Evolutionary conservation across 64 coral and sea anemone genomes (phyloP).

Genomic region (Trachythela sp.): DNA sequence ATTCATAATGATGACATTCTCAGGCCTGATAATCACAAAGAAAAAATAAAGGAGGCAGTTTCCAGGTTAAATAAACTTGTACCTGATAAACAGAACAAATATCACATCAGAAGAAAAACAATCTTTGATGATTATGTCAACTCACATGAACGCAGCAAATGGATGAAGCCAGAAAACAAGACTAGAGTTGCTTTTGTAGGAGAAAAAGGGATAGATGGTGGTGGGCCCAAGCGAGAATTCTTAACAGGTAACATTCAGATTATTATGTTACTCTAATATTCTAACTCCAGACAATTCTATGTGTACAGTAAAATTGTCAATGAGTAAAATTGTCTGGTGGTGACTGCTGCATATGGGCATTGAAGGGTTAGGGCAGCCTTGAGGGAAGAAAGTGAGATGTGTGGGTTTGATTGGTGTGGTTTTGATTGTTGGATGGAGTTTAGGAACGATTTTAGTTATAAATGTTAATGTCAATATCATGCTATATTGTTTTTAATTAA

Average conservation of each 20-base stretch:
- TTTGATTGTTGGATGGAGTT: too few relatives aligned
- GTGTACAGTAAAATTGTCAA: not conserved
- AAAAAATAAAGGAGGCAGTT: not conserved
- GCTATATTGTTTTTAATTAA: too few relatives aligned
- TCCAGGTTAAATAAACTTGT: not conserved
- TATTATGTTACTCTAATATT: not conserved
- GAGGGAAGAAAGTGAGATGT: too few relatives aligned
- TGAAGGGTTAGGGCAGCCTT: too few relatives aligned
- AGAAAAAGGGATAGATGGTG: not conserved
- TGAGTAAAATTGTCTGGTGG: not conserved
- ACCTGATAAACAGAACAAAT: not conserved
- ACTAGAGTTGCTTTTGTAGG: not conserved
- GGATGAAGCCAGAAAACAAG: conserved; percentile 4
- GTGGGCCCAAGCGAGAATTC: not conserved
- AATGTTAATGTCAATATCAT: too few relatives aligned
- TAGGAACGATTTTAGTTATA: too few relatives aligned
- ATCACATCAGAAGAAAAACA: not conserved
- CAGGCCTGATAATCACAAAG: not conserved
- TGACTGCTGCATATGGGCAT: too few relatives aligned
- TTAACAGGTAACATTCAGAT: not conserved
- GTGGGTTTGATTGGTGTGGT: too few relatives aligned
- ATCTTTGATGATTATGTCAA: conserved; percentile 20
- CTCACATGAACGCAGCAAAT: not conserved
- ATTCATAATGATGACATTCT: not conserved
- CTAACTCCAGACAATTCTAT: not conserved